Evolutionary conservation across 2,113 vertebrate genomes (phyloP), one percentile per base, ranked within the genome.

Genomic region (Triplophysa tibetana): DNA sequence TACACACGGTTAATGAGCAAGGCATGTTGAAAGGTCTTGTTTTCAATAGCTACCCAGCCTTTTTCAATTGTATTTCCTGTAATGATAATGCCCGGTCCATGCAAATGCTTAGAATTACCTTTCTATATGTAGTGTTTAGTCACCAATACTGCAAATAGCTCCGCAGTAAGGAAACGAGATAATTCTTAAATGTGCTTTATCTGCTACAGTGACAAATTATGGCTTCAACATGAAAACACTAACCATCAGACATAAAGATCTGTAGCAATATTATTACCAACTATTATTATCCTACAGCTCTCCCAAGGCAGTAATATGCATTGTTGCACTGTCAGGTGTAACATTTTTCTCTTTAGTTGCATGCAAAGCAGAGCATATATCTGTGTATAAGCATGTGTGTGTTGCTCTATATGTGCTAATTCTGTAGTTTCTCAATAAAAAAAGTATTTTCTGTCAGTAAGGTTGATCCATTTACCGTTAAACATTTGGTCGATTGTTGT

Each of bases 1-100:
- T 62, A 61, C 11, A 70, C 62, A 48, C 58, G n/a, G n/a, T 54
- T 60, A 76, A 76, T 76, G 60, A 43, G 65, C 33, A 24, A 76
- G 65, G 24, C 52, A 64, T 70, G 56, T 70, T 64, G 58, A 70
- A 76, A 70, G 73, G 48, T 60, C 64, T 83, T 38, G 48, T 80
- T 83, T 80, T 62, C 48, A 76, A 58, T 66, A 10, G 54, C 69
- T 78, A 52, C 24, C 17, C 19, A 33, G 45, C 54, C 38, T 66
- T 68, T 80, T 77, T 61, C n/a, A 77, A 50, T 50, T 80, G 45
- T 66, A 14, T 41, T 26, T 65, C 67, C 65, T 70, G 76, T 70
- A 29, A 56, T 75, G 60, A 80, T 26, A 72, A 83, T 77, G 41
- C 63, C 9, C 56, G 38, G 70, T 29, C 58, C 43, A 21, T 54